Percentiles rank a stretch among this genome's conserved stretches.
phyloP scores from a whole-genome alignment of 2,888 invertebrate species.

The Camptogramma bilineatum region DNA sequence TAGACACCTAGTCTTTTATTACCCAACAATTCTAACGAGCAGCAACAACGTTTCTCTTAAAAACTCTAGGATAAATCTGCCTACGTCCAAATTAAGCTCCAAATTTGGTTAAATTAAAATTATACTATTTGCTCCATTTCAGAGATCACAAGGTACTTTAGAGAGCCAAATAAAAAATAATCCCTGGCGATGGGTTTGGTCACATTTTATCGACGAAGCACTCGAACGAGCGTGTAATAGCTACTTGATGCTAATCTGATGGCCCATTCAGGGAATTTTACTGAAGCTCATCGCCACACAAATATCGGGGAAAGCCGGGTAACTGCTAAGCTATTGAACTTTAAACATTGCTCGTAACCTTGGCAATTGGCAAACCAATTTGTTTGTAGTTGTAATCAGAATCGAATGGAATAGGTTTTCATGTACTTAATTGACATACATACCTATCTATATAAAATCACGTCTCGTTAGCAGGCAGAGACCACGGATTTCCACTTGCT shows the following conservation, averaged over 20 bases:
- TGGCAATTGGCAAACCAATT: constrained; percentile 1
- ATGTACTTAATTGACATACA: background rate
- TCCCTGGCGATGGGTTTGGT: constrained; percentile 44
- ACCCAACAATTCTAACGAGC: too few relatives aligned
- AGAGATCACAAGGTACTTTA: constrained; percentile 31
- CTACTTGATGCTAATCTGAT: constrained; percentile 77
- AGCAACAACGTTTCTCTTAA: too few relatives aligned
- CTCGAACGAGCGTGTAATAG: constrained; percentile 66
- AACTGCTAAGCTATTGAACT: constrained; percentile 13
- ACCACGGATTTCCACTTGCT: too few relatives aligned
- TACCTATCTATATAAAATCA: background rate
- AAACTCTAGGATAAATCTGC: background rate
- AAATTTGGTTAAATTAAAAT: constrained; percentile 14
- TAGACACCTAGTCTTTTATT: too few relatives aligned
- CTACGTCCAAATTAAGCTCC: background rate
- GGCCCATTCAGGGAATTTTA: constrained; percentile 72
- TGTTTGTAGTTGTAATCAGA: background rate
- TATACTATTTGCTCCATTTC: constrained; percentile 17
- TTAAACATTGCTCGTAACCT: constrained; percentile 11
- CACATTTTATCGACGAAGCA: constrained; percentile 63
- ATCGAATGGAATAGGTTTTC: background rate
- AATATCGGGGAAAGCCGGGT: constrained; percentile 12
- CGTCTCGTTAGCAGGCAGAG: background rate
- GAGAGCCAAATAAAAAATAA: constrained; percentile 44
- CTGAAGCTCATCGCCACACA: constrained; percentile 57